Evolutionary conservation across 2,888 invertebrate genomes (phyloP).

Genomic region (Invenusta paracnida): DNA sequence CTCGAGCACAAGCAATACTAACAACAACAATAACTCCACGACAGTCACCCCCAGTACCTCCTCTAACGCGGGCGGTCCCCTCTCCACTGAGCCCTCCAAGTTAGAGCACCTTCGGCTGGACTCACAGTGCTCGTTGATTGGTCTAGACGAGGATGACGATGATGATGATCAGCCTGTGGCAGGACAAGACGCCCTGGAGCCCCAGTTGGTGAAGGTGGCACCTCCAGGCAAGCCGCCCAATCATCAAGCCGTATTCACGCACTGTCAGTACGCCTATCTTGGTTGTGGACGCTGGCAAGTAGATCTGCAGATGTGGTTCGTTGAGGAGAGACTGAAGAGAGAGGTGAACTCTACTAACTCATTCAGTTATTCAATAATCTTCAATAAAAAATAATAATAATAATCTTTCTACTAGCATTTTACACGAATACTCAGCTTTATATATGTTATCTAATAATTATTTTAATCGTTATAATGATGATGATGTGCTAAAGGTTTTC

Average conservation of each 20-base stretch:
- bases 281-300: conserved; percentile 41
- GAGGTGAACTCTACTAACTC: conserved; percentile 13
- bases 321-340: conserved; percentile 39
- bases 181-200: neutral
- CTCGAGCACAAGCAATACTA: no score
- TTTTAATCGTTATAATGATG: no score
- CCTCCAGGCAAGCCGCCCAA: conserved; percentile 33
- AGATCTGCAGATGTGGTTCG: conserved; percentile 41
- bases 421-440: neutral
- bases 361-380: no score
- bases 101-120: neutral
- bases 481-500: no score
- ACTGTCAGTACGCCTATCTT: conserved; percentile 37
- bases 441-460: neutral
- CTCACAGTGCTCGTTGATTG: neutral
- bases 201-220: conserved; percentile 28
- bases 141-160: conserved; percentile 32
- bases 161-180: conserved; percentile 4
- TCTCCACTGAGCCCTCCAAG: neutral
- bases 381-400: neutral
- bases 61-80: neutral
- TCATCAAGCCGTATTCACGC: conserved; percentile 38
- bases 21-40: no score
- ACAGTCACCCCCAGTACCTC: neutral
- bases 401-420: neutral